Base-by-base conservation (phyloP, 2,888 invertebrate species). In the Tholera decimalis region DNA sequence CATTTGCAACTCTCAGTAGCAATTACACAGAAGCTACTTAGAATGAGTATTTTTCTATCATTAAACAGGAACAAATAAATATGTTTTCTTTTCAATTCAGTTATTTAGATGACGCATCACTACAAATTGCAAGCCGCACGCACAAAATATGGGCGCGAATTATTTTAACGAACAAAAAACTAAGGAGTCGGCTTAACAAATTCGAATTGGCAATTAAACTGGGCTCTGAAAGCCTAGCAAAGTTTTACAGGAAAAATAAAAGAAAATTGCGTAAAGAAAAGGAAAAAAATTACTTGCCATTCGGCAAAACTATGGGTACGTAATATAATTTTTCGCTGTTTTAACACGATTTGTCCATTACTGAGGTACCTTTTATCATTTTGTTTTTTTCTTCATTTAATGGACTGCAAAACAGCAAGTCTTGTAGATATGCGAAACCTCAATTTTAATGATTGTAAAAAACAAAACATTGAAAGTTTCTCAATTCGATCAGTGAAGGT, bases 181-280 rank as follows among this genome's bases (percentile, higher is more conserved):
- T 95, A 15, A 87, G 84, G 51, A 85, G 74, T 44, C 86, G 90
- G 20, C 83, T 94, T 1, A 91, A 92, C 66, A 83, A 84, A 46
- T 93, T 93, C 46, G 90, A 93, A 60, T 73, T 93, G 57, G 83
- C 86, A 11, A 73, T 89, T 18, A 89, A 81, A 73, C 68, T 92
- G 24, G 94, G 95, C 0, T 92, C 93, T 5, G 87, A 83, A 56
- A 85, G 71, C 28, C 77, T 92, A 54, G 91, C 88, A 0, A 89
- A 82, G 65, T 91, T 89, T 69, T 80, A 89, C 59, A 89, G 82
- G 65, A 85, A 76, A 73, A 89, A 89, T 74, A 89, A 79, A 67
- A 90, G 72, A 62, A 83, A 77, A 76, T 28, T 83, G 39, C 89
- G 80, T 30, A 87, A 76, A 53, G 73, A 78, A 62, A 84, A 60